A percentile compares a stretch with the other conserved stretches of the same genome.
Evolutionary conservation across 2,797 vertebrate species (phyloP).

Genomic region (Petrocephalus schoutedeni): DNA sequence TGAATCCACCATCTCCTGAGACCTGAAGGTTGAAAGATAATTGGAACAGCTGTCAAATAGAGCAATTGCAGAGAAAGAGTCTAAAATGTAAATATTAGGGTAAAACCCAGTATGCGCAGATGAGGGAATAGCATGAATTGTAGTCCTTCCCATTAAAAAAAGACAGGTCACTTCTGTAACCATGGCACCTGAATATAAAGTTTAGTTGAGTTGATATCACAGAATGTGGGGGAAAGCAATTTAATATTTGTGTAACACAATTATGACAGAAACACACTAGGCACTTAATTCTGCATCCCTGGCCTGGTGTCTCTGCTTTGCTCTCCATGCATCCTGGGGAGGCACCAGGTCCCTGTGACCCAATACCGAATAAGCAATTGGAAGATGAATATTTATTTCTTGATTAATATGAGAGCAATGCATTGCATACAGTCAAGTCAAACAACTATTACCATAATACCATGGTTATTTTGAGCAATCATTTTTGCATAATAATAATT

Average conservation of each 20-base stretch:
- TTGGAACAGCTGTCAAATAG: constrained; percentile 17
- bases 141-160: not conserved
- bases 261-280: not conserved
- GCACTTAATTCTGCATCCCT: not conserved
- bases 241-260: not conserved
- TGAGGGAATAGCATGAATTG: not conserved
- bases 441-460: not conserved
- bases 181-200: not conserved
- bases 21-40: constrained; percentile 7
- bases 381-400: not conserved
- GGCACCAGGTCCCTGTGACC: not conserved
- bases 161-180: not conserved
- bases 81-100: not conserved
- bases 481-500: not conserved
- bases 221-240: not conserved
- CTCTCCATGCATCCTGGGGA: not conserved
- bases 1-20: not conserved
- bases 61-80: not conserved
- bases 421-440: not conserved
- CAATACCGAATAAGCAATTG: not conserved
- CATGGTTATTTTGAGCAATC: not conserved
- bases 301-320: not conserved
- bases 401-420: not conserved
- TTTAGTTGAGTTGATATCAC: not conserved
- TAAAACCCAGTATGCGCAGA: not conserved